These are phyloP conservation scores for Bettongia penicillata DNA, from an alignment of 2,113 vertebrate species.

Conservation along the genomic window DNA sequence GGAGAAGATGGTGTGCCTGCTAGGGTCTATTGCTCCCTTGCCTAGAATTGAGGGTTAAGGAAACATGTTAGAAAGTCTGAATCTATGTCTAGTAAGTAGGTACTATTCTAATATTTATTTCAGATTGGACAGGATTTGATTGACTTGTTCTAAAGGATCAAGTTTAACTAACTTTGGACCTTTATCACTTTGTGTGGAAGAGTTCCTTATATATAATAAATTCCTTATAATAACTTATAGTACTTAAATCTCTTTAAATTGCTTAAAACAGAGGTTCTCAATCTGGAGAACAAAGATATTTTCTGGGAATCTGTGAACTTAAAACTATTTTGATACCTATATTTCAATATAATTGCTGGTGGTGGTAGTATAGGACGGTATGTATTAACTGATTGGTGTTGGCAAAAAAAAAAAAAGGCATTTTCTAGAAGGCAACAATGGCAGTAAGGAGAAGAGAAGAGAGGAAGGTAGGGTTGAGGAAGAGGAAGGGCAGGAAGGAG, in stretches of 20 bases:
- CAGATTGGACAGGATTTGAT: background rate
- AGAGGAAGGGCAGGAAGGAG: background rate
- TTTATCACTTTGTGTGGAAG: background rate
- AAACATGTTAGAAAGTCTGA: background rate
- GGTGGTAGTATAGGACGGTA: background rate
- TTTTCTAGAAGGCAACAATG: background rate
- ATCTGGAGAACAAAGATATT: background rate
- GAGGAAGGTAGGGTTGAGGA: background rate
- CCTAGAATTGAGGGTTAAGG: background rate
- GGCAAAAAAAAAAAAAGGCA: background rate
- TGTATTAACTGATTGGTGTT: background rate
- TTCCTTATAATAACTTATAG: background rate
- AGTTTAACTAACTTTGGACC: background rate
- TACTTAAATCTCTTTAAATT: background rate
- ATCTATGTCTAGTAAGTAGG: background rate
- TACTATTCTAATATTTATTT: background rate
- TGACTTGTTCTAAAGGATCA: background rate
- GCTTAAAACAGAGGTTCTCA: background rate
- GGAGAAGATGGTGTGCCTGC: background rate
- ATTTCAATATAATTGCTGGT: background rate
- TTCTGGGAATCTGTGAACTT: background rate
- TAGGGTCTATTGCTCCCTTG: background rate
- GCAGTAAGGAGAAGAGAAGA: background rate
- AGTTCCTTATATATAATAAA: background rate
- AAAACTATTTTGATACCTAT: background rate